These are phyloP conservation scores for Metaphire vulgaris DNA, from an alignment of 1,140 invertebrate species.

Conservation along the genomic window DNA sequence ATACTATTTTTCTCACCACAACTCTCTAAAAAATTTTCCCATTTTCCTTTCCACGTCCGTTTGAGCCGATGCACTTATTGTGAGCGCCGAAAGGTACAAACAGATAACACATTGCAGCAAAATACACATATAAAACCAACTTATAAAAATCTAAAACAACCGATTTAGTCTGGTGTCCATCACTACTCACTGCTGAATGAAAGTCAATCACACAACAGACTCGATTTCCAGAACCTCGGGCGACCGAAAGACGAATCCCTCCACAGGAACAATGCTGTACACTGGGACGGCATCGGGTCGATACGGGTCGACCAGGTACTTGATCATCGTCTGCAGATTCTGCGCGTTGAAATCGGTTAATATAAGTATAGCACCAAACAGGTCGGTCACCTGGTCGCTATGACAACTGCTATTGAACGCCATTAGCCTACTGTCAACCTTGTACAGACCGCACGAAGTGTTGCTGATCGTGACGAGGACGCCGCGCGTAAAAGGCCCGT, in stretches of 20 bases:
- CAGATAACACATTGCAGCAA: no score
- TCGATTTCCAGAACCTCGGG: constrained; percentile 30
- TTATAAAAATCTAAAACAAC: neutral
- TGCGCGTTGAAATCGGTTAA: constrained; percentile 30
- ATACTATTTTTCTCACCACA: no score
- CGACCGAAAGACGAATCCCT: constrained; percentile 27
- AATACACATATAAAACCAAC: no score
- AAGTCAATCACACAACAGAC: constrained; percentile 12
- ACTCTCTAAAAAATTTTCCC: no score
- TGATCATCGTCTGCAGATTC: constrained; percentile 29
- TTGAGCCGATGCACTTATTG: no score
- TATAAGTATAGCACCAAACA: constrained; percentile 25
- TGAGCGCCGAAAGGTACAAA: no score
- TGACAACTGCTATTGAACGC: constrained; percentile 30
- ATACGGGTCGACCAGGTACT: constrained; percentile 29
- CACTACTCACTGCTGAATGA: neutral
- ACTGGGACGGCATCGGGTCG: constrained; percentile 29
- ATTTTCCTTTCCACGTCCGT: no score
- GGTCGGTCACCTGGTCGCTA: constrained; percentile 27
- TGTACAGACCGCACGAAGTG: constrained; percentile 21
- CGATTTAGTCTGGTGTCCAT: constrained; percentile 2
- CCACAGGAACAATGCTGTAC: constrained; percentile 24
- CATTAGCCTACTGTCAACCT: constrained; percentile 21
- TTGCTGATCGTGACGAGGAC: constrained; percentile 27
- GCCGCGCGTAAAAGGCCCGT: constrained; percentile 25